phyloP scores from a whole-genome alignment of 1,140 invertebrate species.

The Physella acuta region DNA sequence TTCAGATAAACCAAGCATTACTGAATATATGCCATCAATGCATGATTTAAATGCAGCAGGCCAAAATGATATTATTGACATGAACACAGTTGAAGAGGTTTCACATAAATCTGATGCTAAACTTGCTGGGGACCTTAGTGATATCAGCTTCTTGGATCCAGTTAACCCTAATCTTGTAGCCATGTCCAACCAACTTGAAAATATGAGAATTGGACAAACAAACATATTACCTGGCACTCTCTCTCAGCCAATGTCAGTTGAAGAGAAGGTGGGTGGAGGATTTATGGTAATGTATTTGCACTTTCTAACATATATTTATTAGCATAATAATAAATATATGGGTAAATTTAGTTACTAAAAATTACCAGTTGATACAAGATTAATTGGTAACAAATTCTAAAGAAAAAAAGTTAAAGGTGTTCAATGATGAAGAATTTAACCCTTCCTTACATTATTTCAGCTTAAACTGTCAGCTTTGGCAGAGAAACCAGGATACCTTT shows the following conservation, averaged over 20 bases:
- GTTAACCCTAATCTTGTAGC: slow-evolving; percentile 20
- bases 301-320: too few relatives aligned
- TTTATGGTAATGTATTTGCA: too few relatives aligned
- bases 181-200: slow-evolving; percentile 19
- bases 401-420: background rate
- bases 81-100: background rate
- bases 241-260: slow-evolving; percentile 25
- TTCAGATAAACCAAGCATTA: too few relatives aligned
- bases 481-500: slow-evolving; percentile 21
- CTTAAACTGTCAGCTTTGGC: slow-evolving; percentile 18
- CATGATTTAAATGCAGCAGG: slow-evolving; percentile 2
- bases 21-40: slow-evolving; percentile 13
- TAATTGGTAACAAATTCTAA: too few relatives aligned
- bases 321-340: too few relatives aligned
- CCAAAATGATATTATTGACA: background rate
- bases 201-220: slow-evolving; percentile 12
- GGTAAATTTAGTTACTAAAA: background rate
- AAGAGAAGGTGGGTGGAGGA: slow-evolving; percentile 28
- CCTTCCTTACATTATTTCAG: background rate
- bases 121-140: background rate
- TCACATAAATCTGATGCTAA: background rate
- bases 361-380: background rate
- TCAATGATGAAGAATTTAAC: background rate
- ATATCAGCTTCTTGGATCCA: slow-evolving; percentile 27
- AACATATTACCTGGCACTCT: slow-evolving; percentile 12